Evolutionary conservation across 2,888 invertebrate species (phyloP).

Genomic region (Athetis lepigone): DNA sequence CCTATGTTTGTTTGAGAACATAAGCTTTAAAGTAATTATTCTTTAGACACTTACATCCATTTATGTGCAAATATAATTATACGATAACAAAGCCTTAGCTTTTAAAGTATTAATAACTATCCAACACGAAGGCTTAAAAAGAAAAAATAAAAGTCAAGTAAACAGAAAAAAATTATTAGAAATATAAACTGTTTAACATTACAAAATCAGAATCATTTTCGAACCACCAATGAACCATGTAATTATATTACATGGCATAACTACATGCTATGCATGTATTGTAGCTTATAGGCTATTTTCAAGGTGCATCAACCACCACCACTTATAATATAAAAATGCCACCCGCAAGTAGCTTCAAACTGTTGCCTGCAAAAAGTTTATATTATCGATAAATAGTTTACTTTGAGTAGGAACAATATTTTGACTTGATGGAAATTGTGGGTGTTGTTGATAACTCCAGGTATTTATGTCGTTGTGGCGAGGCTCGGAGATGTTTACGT

Average conservation of each 20-base stretch:
- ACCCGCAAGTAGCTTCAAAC: conserved; percentile 70
- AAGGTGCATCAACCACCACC: conserved; percentile 54
- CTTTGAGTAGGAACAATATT: conserved; percentile 77
- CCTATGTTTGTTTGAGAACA: conserved; percentile 1
- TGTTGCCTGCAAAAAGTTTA: conserved; percentile 70
- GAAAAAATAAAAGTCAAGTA: conserved; percentile 1
- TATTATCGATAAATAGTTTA: conserved; percentile 81
- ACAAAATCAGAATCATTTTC: conserved; percentile 16
- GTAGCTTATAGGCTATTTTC: conserved; percentile 44
- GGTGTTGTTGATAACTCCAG: conserved; percentile 70
- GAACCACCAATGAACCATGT: conserved; percentile 19
- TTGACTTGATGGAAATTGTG: conserved; percentile 67
- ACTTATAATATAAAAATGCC: conserved; percentile 35
- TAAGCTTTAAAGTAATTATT: neutral
- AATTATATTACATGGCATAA: conserved; percentile 48
- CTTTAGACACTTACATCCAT: neutral
- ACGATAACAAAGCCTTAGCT: neutral
- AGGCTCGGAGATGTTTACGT: conserved; percentile 70
- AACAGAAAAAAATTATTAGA: conserved; percentile 4
- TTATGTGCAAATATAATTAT: conserved; percentile 4
- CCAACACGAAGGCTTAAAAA: conserved; percentile 6
- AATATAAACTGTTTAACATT: conserved; percentile 23
- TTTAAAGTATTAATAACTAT: neutral
- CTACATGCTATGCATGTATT: conserved; percentile 41
- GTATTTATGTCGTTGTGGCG: conserved; percentile 61